These are phyloP conservation scores for Tenualosa thibaudeaui DNA, from an alignment of 2,797 vertebrate species.

Conservation along the genomic window DNA sequence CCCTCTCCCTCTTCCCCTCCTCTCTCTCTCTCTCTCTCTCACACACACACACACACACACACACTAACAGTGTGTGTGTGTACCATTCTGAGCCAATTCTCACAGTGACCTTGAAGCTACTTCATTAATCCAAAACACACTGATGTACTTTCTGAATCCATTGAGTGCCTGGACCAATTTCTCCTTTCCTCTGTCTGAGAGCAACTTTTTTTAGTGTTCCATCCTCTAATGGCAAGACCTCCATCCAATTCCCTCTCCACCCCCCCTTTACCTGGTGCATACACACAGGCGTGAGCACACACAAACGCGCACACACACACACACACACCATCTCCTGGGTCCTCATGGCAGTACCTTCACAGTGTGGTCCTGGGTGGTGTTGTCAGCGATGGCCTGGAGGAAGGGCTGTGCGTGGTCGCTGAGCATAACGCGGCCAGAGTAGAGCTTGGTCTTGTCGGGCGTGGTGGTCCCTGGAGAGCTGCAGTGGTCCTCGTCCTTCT, in stretches of 20 bases:
- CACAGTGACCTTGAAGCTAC: too few relatives aligned
- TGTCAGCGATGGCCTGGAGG: conserved; percentile 95
- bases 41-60: too few relatives aligned
- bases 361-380: conserved; percentile 93
- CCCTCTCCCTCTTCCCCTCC: background rate
- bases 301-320: too few relatives aligned
- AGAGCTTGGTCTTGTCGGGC: conserved; percentile 89
- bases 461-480: conserved; percentile 89
- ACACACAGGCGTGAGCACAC: too few relatives aligned
- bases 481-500: conserved; percentile 98
- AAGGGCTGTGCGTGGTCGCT: conserved; percentile 96
- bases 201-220: background rate
- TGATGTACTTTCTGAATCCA: too few relatives aligned
- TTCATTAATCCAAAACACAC: too few relatives aligned
- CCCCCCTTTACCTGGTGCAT: background rate
- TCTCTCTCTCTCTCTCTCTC: background rate
- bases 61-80: background rate
- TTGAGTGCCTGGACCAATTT: too few relatives aligned
- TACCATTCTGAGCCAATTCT: too few relatives aligned
- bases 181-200: too few relatives aligned
- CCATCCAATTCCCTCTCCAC: background rate
- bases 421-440: conserved; percentile 80
- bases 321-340: background rate
- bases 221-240: background rate
- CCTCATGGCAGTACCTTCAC: conserved; percentile 82